Evolutionary conservation across 1,140 invertebrate genomes (phyloP).

Genomic region (Anthonomus grandis): DNA sequence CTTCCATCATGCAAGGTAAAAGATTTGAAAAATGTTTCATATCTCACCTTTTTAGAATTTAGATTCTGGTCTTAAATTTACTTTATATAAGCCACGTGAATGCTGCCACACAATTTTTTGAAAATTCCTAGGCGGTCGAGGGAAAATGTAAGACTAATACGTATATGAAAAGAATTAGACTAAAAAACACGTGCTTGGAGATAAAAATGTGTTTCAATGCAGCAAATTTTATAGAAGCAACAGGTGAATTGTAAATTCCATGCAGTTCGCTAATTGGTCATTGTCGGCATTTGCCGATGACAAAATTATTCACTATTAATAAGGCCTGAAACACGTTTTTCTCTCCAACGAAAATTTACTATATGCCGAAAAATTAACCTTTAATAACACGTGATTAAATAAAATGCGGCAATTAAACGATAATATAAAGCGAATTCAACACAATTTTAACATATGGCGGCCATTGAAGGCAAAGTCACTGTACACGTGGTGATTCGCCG

Average conservation of each 20-base stretch:
- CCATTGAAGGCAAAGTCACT: slow-evolving; percentile 35
- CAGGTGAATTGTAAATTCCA: slow-evolving; percentile 20
- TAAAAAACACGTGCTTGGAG: background rate
- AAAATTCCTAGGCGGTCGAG: too few species aligned
- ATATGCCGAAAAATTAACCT: background rate
- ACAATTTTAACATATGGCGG: slow-evolving; percentile 45
- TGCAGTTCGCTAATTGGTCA: slow-evolving; percentile 17
- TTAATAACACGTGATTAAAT: background rate
- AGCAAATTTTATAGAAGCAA: slow-evolving; percentile 2
- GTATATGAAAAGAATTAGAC: background rate
- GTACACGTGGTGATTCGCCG: slow-evolving; percentile 44
- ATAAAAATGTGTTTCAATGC: background rate
- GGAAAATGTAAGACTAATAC: too few species aligned
- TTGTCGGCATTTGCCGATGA: slow-evolving; percentile 2
- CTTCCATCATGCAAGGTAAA: too few species aligned
- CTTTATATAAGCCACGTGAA: too few species aligned
- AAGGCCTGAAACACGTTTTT: background rate
- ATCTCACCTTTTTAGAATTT: too few species aligned
- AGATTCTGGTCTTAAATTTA: too few species aligned
- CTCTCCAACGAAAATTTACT: background rate
- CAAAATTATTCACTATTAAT: background rate
- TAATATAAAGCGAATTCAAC: slow-evolving; percentile 6
- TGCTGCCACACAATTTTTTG: too few species aligned
- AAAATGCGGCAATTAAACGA: background rate
- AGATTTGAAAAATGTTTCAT: too few species aligned